Percentiles rank a stretch among this genome's conserved stretches.
Conservation (phyloP, 2,888 invertebrate genomes). For the Prosopocoilus inquinatus region DNA sequence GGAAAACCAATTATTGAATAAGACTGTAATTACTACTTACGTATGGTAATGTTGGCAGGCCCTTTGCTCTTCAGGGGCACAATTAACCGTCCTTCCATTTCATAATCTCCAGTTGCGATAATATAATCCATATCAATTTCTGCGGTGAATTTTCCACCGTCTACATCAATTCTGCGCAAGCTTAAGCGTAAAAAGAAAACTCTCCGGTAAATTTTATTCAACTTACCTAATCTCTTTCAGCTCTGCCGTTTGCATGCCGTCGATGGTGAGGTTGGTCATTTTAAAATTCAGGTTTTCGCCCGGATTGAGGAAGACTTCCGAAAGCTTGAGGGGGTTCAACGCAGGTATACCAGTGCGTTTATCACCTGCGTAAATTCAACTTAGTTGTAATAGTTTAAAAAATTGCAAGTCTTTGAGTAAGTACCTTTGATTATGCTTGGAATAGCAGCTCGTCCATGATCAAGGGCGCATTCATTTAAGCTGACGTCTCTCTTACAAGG, state of each 20-base stretch:
- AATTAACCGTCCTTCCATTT: slow-evolving; percentile 14
- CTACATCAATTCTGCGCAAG: slow-evolving; percentile 8
- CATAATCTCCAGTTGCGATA: slow-evolving; percentile 11
- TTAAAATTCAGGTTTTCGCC: slow-evolving; percentile 26
- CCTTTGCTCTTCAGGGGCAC: slow-evolving; percentile 13
- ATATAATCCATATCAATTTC: slow-evolving; percentile 5
- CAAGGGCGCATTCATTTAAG: slow-evolving; percentile 30
- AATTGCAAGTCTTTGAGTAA: slow-evolving; percentile 17
- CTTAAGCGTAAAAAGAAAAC: background rate
- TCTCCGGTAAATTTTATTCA: background rate
- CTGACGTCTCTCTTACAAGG: slow-evolving; percentile 30
- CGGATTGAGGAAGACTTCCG: slow-evolving; percentile 25
- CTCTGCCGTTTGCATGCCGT: slow-evolving; percentile 27
- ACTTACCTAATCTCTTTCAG: slow-evolving; percentile 28
- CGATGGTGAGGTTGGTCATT: slow-evolving; percentile 24
- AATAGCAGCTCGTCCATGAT: slow-evolving; percentile 28
- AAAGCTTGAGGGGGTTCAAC: slow-evolving; percentile 30
- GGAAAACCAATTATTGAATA: no score
- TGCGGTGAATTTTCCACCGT: slow-evolving; percentile 5
- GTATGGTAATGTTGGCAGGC: slow-evolving; percentile 12
- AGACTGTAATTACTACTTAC: no score
- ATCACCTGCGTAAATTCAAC: slow-evolving; percentile 29
- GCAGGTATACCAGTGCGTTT: slow-evolving; percentile 31
- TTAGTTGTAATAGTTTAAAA: background rate
- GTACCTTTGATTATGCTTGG: slow-evolving; percentile 24